Evolutionary conservation across 1,140 invertebrate species (phyloP).

Genomic region (Monochamus saltuarius): DNA sequence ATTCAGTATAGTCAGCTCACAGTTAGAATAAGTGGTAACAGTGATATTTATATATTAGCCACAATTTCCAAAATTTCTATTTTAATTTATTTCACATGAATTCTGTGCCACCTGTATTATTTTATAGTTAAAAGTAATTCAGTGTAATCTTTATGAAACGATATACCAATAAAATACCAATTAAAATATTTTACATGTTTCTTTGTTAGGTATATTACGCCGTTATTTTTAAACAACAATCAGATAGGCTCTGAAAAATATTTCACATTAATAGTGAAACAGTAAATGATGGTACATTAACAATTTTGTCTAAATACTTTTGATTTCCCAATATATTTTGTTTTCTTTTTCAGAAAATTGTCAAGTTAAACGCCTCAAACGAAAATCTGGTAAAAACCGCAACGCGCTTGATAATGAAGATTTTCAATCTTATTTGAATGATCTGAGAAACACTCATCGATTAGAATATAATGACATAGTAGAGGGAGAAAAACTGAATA

Average conservation of each 20-base stretch:
- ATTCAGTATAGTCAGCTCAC: background rate
- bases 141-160: too few relatives aligned
- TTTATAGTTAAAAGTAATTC: too few relatives aligned
- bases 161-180: too few relatives aligned
- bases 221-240: too few relatives aligned
- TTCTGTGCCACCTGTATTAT: too few relatives aligned
- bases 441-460: constrained; percentile 51
- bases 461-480: constrained; percentile 26
- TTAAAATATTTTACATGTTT: too few relatives aligned
- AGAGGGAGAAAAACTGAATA: constrained; percentile 11
- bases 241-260: too few relatives aligned
- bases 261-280: too few relatives aligned
- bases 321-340: constrained; percentile 1
- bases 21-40: too few relatives aligned
- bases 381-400: constrained; percentile 58
- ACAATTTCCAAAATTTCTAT: background rate
- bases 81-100: too few relatives aligned
- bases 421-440: constrained; percentile 56
- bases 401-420: constrained; percentile 46
- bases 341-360: constrained; percentile 57
- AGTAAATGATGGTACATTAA: too few relatives aligned
- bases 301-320: background rate
- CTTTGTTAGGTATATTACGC: too few relatives aligned
- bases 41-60: background rate
- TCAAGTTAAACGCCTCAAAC: constrained; percentile 56